A percentile compares a stretch with the other conserved stretches of the same genome.
Conservation (phyloP, 2,888 invertebrate species). For the Resseliella maxima region DNA sequence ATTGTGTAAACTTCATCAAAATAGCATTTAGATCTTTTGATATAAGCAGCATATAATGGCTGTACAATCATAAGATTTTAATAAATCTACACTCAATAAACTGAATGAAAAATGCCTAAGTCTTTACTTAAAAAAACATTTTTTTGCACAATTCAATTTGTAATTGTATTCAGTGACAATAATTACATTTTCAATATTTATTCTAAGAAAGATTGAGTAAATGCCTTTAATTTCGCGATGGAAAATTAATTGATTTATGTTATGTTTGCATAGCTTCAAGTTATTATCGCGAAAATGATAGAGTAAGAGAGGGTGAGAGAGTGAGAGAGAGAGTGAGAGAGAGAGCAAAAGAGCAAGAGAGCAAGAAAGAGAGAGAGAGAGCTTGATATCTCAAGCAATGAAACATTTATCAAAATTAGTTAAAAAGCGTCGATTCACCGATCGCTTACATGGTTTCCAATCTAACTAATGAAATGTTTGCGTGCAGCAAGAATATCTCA, state of each 20-base stretch:
- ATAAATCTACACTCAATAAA: too few species aligned
- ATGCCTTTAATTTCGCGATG: background rate
- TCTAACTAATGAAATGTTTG: slow-evolving; percentile 32
- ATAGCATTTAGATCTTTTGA: background rate
- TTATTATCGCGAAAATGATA: background rate
- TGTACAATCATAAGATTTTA: slow-evolving; percentile 6
- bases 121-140: too few species aligned
- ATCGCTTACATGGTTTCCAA: slow-evolving; percentile 31
- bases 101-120: too few species aligned
- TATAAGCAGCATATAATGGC: background rate
- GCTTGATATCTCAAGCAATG: too few species aligned
- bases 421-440: slow-evolving; percentile 42
- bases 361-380: too few species aligned
- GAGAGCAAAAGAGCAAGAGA: too few species aligned
- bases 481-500: too few species aligned
- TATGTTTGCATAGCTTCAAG: background rate
- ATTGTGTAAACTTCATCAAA: slow-evolving; percentile 15
- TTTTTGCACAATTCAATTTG: too few species aligned
- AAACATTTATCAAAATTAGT: slow-evolving; percentile 53
- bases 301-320: too few species aligned
- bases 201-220: slow-evolving; percentile 2
- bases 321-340: too few species aligned
- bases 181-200: too few species aligned
- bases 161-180: too few species aligned
- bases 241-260: slow-evolving; percentile 44